Base-by-base conservation (phyloP, 2,113 vertebrate species). In the Sceloporus tristichus region DNA sequence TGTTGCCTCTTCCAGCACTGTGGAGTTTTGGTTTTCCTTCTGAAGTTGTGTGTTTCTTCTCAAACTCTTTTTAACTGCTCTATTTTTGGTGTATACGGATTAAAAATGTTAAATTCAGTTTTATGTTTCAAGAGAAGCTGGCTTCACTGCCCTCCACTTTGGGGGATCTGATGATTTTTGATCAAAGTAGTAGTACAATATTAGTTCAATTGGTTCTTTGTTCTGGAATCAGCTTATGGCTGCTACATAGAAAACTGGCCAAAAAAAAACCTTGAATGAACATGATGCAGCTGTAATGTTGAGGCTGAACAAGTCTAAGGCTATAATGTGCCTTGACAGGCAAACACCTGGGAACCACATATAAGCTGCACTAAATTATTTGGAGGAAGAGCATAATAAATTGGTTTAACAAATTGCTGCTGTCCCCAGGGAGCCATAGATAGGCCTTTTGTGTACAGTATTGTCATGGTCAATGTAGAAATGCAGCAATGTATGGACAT, bases 11-110 rank as follows among this genome's bases (percentile, higher is more conserved):
- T 90, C 68, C 86, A 75, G 1, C 86, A n/a, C 53, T 79, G 65
- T 19, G n/a, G 73, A 80, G 18, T 9, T 62, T 85, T 87, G 85
- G 9, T 80, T 65, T 80, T 79, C 21, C 90, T 93, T 93, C 27
- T 11, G 13, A 56, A 21, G 76, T 3, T 90, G 25, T 19, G 54
- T 34, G 53, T 80, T 86, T 90, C 91, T 68, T 87, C 9, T 11
- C 13, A 71, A 40, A 87, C 59, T 27, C 18, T 53, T 80, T 73
- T 38, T 93, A 27, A 56, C 27, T 3, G 65, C 62, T 14, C 40
- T 79, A 29, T 86, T 54, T 40, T 53, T 85, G 68, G 27, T n/a
- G 1, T 59, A 85, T 1, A 53, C 11, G 19, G 66, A 82, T 62
- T 88, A 91, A 75, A 59, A 84, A 4, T 86, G 0, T 71, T 40